Evolutionary conservation across 2,113 vertebrate genomes (phyloP), one percentile per base, ranked within the genome.

Genomic region (Cricetomys ansorgei): DNA sequence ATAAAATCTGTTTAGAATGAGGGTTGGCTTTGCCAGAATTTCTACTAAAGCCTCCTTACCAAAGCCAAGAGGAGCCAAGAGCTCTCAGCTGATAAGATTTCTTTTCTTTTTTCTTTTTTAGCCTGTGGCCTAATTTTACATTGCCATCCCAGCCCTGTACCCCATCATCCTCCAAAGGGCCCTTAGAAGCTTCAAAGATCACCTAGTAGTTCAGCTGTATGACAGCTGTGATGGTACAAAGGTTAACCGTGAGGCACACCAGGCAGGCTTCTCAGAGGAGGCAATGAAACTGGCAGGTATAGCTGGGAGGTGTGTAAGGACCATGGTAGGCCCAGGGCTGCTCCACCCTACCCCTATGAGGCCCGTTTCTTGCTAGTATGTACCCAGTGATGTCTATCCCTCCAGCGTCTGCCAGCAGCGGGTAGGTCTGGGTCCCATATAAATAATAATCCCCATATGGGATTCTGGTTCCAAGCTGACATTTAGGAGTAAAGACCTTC

Each of bases 231-330:
- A 12, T 10, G 11, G 0, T 9, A 16, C 6, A 25, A n/a, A 10
- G 0, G 2, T 57, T 59, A 45, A n/a, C 31, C 0, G 0, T 0
- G 0, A 55, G 3, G 7, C 17, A 40, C 53, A 45, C 84, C 19
- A 16, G 43, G 69, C 37, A 45, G 65, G 91, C 64, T 62, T 88
- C 84, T 81, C 2, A 29, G 91, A 89, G 34, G 84, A 89, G 65
- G 88, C 34, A 2, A 23, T 34, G 8, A 31, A 13, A 37, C 29
- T 23, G 25, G 40, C 21, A 31, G 40, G 29, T 13, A 17, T 43
- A 23, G 64, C 40, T 1, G 43, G 15, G 53, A 50, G 27, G 45
- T 50, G 25, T 45, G 43, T 0, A 1, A 86, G 85, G 65, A 17
- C 2, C 6, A 13, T 7, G 27, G 16, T n/a, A 65, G 64, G 64